These are phyloP conservation scores for Tadarida brasiliensis DNA, from an alignment of 2,797 vertebrate species.

Conservation along the genomic window DNA sequence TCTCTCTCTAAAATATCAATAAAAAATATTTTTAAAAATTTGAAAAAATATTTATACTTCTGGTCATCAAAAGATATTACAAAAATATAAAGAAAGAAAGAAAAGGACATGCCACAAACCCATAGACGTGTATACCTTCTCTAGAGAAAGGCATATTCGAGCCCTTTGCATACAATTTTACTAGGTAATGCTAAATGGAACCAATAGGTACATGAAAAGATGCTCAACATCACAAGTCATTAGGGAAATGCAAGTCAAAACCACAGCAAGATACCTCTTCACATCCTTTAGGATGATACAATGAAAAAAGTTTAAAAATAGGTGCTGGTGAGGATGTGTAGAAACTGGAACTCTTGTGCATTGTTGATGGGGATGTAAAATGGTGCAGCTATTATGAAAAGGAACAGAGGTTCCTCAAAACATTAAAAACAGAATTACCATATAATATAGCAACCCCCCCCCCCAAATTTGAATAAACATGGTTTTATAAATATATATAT, in stretches of 20 bases:
- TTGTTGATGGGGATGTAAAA: not conserved
- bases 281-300: not conserved
- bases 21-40: too few relatives aligned
- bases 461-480: too few relatives aligned
- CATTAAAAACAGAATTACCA: not conserved
- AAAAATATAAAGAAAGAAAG: not conserved
- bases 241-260: not conserved
- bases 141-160: too few relatives aligned
- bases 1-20: too few relatives aligned
- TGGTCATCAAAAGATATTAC: not conserved
- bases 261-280: not conserved
- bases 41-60: not conserved
- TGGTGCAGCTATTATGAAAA: not conserved
- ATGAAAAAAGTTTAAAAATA: not conserved
- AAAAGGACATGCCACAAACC: not conserved
- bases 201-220: not conserved
- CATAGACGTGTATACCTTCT: too few relatives aligned
- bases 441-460: not conserved
- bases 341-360: not conserved
- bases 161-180: too few relatives aligned
- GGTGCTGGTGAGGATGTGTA: not conserved
- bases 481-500: too few relatives aligned
- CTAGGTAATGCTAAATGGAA: too few relatives aligned
- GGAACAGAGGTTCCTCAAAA: not conserved
- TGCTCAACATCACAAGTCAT: not conserved